These are phyloP conservation scores for Maniola hyperantus DNA, from an alignment of 2,888 invertebrate genomes.

Conservation along the genomic window DNA sequence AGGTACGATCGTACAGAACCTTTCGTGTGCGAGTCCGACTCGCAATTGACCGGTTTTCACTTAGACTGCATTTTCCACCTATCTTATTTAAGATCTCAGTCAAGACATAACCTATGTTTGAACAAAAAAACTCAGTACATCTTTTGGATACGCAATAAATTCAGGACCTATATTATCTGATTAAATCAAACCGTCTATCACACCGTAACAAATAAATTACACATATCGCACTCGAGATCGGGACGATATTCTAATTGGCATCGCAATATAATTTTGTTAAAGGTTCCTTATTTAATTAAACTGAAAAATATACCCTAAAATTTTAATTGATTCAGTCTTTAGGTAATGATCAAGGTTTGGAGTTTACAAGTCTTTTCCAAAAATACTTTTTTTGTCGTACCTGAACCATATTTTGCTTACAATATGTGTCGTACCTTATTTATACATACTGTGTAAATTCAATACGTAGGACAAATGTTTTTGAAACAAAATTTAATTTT, in stretches of 20 bases:
- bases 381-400: no score
- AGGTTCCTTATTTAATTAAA: conserved; percentile 12
- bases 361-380: background rate
- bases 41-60: no score
- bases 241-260: conserved; percentile 49
- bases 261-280: conserved; percentile 33
- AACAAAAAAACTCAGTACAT: background rate
- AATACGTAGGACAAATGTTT: no score
- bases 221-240: conserved; percentile 42
- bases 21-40: no score
- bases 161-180: conserved; percentile 36
- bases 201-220: conserved; percentile 53
- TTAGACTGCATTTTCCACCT: no score
- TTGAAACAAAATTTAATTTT: no score
- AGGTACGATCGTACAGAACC: no score
- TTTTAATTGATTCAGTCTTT: conserved; percentile 17
- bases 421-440: no score
- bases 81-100: background rate
- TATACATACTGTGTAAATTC: no score
- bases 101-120: background rate
- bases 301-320: background rate
- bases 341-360: background rate
- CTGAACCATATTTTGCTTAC: no score
- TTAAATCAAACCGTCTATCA: conserved; percentile 58
- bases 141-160: conserved; percentile 3